These are phyloP conservation scores for Antigone vipio DNA, from an alignment of 2,113 vertebrate species.

Conservation along the genomic window DNA sequence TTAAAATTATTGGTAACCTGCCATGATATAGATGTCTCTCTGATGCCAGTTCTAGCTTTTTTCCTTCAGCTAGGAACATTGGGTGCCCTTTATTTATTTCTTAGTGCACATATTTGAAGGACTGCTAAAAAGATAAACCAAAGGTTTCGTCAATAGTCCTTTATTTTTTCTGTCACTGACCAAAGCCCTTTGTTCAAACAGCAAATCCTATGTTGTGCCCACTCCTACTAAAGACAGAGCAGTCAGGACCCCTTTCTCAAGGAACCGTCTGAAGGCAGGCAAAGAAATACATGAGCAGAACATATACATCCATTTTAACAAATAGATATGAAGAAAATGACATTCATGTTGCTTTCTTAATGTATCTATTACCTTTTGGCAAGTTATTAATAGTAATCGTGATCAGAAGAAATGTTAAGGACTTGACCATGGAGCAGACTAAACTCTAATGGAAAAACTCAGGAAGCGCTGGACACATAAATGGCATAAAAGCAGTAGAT, in stretches of 20 bases:
- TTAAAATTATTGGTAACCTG: slow-evolving; percentile 36
- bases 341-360: not conserved
- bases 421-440: not conserved
- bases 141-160: not conserved
- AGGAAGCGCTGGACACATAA: not conserved
- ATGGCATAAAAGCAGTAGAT: not conserved
- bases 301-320: not conserved
- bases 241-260: not conserved
- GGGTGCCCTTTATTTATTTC: not conserved
- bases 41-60: not conserved
- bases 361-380: not conserved
- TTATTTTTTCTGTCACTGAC: not conserved
- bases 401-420: not conserved
- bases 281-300: not conserved
- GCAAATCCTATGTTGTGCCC: not conserved
- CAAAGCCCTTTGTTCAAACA: not conserved
- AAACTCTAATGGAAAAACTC: not conserved
- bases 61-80: not conserved
- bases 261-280: not conserved
- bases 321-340: not conserved
- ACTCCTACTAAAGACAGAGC: not conserved
- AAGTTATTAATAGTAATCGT: not conserved
- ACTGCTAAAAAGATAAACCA: not conserved
- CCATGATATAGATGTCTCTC: not conserved
- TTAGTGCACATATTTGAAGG: not conserved